Base-by-base conservation (phyloP, 2,888 invertebrate genomes). In the Machimus atricapillus region DNA sequence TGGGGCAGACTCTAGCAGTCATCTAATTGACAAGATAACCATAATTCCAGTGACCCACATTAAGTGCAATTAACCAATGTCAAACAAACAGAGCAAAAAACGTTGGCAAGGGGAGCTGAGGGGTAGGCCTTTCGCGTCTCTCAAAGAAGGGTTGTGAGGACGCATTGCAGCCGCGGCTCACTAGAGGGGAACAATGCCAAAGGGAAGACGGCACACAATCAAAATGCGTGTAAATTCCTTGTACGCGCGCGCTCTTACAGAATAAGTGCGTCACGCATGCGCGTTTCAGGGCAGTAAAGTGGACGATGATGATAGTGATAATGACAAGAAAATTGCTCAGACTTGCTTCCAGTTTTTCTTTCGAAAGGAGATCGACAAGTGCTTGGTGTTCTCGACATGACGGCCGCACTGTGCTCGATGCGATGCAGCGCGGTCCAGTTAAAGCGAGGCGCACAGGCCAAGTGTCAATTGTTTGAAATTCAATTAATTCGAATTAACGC, bases 391-490 rank as follows among this genome's bases (percentile, higher is more conserved):
- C 27, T 66, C 27, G 66, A 23, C 27, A 12, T 66, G 66, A 66
- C 23, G 12, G 66, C 27, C 27, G n/a, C 52, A n/a, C 19, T 52
- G 66, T 66, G 66, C 12, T 66, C 9, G 27, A 66, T 27, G 66
- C 27, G 66, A 12, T 66, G 66, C 66, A 66, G 23, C 23, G 37
- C 37, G 76, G 76, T 76, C 16, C 37, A 37, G 52, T n/a, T n/a
- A 31, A 81, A 56, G n/a, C 40, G 40, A 40, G 66, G 52, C n/a
- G 43, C 73, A 78, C 56, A 87, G 88, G 88, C 77, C 88, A 88
- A 88, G 87, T 88, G 87, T 88, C 87, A 88, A 88, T 88, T 88
- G 87, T 88, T 87, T 87, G 88, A 87, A 88, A 88, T 88, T 88
- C 87, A 87, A 88, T 88, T 88, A 87, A 88, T 82, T 79, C 81